These are phyloP conservation scores for Semicossyphus pulcher DNA, from an alignment of 2,113 vertebrate genomes.

Conservation along the genomic window DNA sequence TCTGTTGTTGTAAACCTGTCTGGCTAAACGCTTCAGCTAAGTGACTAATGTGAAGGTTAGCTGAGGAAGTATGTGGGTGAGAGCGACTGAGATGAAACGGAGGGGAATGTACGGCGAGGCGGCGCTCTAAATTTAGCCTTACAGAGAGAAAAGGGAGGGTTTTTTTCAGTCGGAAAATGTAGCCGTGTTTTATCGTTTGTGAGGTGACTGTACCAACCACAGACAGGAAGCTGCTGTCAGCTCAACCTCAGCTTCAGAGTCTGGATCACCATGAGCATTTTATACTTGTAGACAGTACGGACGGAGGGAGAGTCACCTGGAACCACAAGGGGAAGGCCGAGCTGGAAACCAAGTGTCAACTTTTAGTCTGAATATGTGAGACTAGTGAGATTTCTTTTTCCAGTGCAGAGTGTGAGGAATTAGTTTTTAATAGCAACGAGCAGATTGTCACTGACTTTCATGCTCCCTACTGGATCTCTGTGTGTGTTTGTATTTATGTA, in stretches of 20 bases:
- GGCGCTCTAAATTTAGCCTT: conserved; percentile 19
- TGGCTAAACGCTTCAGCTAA: neutral
- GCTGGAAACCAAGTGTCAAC: neutral
- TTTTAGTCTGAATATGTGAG: neutral
- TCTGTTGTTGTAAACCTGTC: neutral
- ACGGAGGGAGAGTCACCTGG: neutral
- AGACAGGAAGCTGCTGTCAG: conserved; percentile 54
- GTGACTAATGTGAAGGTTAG: conserved; percentile 13
- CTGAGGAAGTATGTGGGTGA: conserved; percentile 59
- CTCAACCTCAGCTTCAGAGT: neutral
- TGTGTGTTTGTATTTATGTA: too few species aligned
- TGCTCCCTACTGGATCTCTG: too few species aligned
- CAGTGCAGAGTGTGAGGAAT: neutral
- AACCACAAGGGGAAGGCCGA: neutral
- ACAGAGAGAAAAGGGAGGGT: neutral
- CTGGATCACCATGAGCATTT: neutral
- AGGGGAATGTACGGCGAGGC: conserved; percentile 5
- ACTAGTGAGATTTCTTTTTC: neutral
- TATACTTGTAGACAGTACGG: neutral
- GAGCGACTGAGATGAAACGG: conserved; percentile 46
- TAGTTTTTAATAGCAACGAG: too few species aligned
- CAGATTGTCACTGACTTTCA: too few species aligned
- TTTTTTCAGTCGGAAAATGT: conserved; percentile 45
- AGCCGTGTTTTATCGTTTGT: conserved; percentile 7
- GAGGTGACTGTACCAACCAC: conserved; percentile 36